Evolutionary conservation across 2,113 vertebrate species (phyloP).

Genomic region (Tyrannus savana): DNA sequence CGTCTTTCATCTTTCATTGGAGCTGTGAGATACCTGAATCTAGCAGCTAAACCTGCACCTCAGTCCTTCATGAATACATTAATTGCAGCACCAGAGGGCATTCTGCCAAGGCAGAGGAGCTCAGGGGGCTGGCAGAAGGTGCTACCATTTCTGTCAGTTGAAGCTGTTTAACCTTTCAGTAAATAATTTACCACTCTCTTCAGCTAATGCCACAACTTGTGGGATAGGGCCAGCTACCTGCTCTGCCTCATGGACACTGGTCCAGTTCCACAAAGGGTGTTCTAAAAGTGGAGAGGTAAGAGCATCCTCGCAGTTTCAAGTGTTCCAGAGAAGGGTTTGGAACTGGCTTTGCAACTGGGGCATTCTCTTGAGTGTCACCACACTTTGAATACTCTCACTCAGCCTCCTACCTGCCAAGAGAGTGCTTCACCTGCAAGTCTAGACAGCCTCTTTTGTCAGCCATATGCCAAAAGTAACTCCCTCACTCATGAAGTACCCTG

Average conservation of each 20-base stretch:
- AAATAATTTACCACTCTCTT: background rate
- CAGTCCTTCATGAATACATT: background rate
- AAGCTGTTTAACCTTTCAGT: background rate
- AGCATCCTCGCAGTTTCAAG: background rate
- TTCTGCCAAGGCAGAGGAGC: background rate
- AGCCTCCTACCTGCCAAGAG: fast-evolving
- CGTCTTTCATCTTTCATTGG: background rate
- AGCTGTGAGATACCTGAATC: background rate
- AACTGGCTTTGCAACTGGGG: background rate
- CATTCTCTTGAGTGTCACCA: background rate
- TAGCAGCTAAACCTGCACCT: background rate
- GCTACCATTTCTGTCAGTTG: background rate
- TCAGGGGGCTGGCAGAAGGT: background rate
- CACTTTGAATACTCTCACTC: fast-evolving
- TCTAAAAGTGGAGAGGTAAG: background rate
- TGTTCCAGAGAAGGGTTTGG: background rate
- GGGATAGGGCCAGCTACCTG: background rate
- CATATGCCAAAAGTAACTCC: background rate
- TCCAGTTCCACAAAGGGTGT: background rate
- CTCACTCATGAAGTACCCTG: background rate
- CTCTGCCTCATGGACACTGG: background rate
- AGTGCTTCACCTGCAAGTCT: background rate
- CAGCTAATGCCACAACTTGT: background rate
- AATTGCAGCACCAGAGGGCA: background rate
- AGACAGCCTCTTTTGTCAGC: background rate